Conservation (phyloP, 2,797 vertebrate species). For the Crenuchus spilurus region DNA sequence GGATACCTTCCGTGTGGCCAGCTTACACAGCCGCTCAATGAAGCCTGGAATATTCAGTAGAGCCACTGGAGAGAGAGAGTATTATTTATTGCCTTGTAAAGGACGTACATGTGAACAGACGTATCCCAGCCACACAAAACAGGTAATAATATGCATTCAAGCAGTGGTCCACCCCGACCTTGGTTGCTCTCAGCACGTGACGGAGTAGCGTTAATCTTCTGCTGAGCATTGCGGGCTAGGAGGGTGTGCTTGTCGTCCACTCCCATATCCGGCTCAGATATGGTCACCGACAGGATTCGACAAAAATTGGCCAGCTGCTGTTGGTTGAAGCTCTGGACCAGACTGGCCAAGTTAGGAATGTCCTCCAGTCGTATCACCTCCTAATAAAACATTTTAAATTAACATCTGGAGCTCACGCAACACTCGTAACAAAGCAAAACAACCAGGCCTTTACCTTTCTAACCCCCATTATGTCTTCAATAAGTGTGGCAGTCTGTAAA, state of each 20-base stretch:
- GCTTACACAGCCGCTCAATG: conserved; percentile 92
- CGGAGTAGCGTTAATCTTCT: conserved; percentile 88
- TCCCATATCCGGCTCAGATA: conserved; percentile 94
- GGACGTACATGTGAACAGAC: too few relatives aligned
- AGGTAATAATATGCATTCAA: too few relatives aligned
- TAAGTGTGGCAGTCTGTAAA: conserved; percentile 94
- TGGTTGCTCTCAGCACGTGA: conserved; percentile 96
- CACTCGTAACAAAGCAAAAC: background rate
- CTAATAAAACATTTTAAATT: conserved; percentile 65
- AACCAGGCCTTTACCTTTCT: conserved; percentile 85
- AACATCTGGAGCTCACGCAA: background rate
- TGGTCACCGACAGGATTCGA: conserved; percentile 95
- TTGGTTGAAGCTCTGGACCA: conserved; percentile 97
- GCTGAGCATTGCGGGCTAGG: conserved; percentile 95
- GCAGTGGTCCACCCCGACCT: conserved; percentile 74
- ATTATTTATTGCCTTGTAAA: too few relatives aligned
- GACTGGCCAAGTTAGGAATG: conserved; percentile 89
- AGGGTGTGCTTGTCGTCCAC: conserved; percentile 97
- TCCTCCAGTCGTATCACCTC: conserved; percentile 98
- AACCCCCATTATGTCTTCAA: conserved; percentile 96
- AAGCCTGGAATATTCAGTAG: conserved; percentile 96
- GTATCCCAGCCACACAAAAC: background rate
- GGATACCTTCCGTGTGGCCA: conserved; percentile 94
- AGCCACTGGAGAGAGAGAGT: conserved; percentile 77
- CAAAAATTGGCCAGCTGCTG: conserved; percentile 99